Evolutionary conservation across 2,113 vertebrate species (phyloP).

Genomic region (Dermatemys mawii): DNA sequence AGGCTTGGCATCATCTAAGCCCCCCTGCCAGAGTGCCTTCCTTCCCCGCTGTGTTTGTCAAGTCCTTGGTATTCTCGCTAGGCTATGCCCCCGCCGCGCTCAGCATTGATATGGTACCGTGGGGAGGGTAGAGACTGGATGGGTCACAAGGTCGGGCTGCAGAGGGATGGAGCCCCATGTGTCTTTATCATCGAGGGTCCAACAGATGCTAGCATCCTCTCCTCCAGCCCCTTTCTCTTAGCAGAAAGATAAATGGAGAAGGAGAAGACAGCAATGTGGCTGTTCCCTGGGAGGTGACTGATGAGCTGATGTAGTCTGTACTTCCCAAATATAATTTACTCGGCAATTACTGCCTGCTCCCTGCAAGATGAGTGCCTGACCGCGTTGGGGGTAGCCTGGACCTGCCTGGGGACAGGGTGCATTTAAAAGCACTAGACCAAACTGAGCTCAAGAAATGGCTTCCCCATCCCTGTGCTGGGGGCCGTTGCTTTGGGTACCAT

Average conservation of each 20-base stretch:
- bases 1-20: not conserved
- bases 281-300: not conserved
- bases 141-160: too few species aligned
- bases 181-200: not conserved
- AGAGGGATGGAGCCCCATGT: not conserved
- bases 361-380: not conserved
- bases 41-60: not conserved
- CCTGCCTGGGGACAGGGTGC: too few species aligned
- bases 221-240: not conserved
- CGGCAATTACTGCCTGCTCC: not conserved
- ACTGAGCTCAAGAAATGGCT: not conserved
- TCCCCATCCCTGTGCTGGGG: not conserved
- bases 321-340: not conserved
- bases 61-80: not conserved
- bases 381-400: not conserved
- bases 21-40: not conserved
- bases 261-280: not conserved
- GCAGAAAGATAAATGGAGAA: too few species aligned
- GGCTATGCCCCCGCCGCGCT: not conserved
- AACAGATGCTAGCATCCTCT: not conserved
- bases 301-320: not conserved
- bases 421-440: not conserved
- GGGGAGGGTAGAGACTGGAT: not conserved
- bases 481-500: not conserved
- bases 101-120: not conserved